These are phyloP conservation scores for Uropsilus gracilis DNA, from an alignment of 2,113 vertebrate genomes.

Conservation along the genomic window DNA sequence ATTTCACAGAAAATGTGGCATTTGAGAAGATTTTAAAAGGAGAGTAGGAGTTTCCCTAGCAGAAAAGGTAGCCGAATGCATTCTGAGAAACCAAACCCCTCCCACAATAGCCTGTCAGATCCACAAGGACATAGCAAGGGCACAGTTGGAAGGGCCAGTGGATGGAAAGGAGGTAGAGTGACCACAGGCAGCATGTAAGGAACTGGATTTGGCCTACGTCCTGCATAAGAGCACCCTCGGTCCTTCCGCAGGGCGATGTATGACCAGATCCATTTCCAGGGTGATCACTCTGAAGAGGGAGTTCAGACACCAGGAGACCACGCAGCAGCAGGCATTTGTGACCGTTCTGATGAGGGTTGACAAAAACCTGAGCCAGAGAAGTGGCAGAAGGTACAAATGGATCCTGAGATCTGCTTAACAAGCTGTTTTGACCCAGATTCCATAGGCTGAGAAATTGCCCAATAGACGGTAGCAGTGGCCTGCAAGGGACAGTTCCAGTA, in stretches of 20 bases:
- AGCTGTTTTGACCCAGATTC: neutral
- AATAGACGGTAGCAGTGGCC: neutral
- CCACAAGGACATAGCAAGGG: neutral
- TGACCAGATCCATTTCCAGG: neutral
- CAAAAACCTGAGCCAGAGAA: neutral
- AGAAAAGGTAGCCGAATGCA: neutral
- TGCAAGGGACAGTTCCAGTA: accelerated
- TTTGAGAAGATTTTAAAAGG: neutral
- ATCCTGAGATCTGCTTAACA: neutral
- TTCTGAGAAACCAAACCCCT: neutral
- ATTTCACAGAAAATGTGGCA: neutral
- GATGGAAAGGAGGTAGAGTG: neutral
- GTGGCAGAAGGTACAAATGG: neutral
- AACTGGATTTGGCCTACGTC: neutral
- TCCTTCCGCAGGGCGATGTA: neutral
- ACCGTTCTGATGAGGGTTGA: neutral
- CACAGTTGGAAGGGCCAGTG: too few species aligned
- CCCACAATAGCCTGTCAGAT: neutral
- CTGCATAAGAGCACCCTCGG: neutral
- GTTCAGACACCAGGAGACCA: neutral
- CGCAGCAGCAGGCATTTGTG: neutral
- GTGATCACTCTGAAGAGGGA: neutral
- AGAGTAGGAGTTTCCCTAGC: neutral
- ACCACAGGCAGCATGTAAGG: neutral
- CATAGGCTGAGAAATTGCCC: neutral